These are phyloP conservation scores for Pachydiplax longipennis DNA, from an alignment of 2,888 invertebrate species.

Conservation along the genomic window DNA sequence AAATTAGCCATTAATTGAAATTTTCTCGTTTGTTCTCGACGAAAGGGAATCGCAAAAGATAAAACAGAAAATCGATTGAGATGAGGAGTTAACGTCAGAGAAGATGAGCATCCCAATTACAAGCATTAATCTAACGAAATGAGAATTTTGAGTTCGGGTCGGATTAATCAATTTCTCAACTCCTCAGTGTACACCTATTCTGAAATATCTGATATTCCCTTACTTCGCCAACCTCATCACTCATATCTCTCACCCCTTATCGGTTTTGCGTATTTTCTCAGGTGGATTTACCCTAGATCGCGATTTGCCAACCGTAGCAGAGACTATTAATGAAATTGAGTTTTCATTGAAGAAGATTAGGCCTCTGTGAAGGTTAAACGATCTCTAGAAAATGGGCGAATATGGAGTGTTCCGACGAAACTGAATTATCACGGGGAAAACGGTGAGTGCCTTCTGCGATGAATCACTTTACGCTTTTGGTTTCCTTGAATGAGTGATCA, in stretches of 20 bases:
- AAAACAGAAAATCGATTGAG: background rate
- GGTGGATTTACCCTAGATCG: background rate
- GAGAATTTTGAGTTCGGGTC: too few relatives aligned
- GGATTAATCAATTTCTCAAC: too few relatives aligned
- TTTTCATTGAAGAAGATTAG: background rate
- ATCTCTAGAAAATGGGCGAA: background rate
- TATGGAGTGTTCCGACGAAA: background rate
- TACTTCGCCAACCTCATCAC: too few relatives aligned
- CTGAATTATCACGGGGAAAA: background rate
- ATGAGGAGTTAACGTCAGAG: background rate
- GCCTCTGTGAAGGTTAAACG: background rate
- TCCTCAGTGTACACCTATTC: too few relatives aligned
- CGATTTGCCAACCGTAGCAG: background rate
- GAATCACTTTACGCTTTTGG: background rate
- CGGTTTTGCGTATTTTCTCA: background rate
- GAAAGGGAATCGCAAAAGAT: too few relatives aligned
- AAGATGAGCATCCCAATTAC: background rate
- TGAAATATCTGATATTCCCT: too few relatives aligned
- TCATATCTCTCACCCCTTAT: background rate
- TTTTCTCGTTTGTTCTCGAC: too few relatives aligned
- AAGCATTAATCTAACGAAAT: too few relatives aligned
- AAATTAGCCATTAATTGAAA: too few relatives aligned
- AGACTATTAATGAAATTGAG: slow-evolving; percentile 10
- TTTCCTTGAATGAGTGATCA: too few relatives aligned
- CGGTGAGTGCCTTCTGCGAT: background rate